Evolutionary conservation across 2,113 vertebrate genomes (phyloP).

Genomic region (Ammodytes dubius): DNA sequence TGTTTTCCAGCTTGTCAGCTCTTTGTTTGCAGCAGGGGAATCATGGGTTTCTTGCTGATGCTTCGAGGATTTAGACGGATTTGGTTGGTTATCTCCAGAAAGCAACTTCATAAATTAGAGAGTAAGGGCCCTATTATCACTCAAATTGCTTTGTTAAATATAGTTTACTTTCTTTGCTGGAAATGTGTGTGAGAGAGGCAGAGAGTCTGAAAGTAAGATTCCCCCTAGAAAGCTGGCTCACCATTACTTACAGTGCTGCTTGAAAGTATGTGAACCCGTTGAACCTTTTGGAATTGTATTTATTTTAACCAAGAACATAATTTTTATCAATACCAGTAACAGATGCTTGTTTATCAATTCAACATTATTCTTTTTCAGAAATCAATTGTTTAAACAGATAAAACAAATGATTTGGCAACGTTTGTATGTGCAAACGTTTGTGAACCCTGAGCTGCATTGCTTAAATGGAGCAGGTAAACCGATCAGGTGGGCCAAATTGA

Average conservation of each 20-base stretch:
- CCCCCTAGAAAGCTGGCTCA: conserved; percentile 58
- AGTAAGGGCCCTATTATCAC: conserved; percentile 57
- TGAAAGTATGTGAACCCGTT: too few species aligned
- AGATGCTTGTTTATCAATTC: too few species aligned
- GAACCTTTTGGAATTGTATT: too few species aligned
- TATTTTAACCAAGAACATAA: too few species aligned
- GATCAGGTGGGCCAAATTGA: too few species aligned
- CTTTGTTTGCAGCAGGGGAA: conserved; percentile 44
- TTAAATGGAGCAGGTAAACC: too few species aligned
- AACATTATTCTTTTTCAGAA: too few species aligned
- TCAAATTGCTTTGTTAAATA: conserved; percentile 59
- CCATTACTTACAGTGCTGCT: conserved; percentile 60
- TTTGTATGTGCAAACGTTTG: too few species aligned
- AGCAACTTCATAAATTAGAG: conserved; percentile 54
- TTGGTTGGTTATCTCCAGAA: conserved; percentile 49
- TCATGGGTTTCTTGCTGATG: conserved; percentile 57
- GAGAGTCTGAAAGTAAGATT: conserved; percentile 46
- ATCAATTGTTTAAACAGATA: too few species aligned
- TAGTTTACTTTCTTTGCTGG: conserved; percentile 23
- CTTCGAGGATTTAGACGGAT: conserved; percentile 47
- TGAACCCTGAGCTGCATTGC: too few species aligned
- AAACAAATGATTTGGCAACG: too few species aligned
- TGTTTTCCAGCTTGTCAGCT: conserved; percentile 64
- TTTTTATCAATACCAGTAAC: too few species aligned
- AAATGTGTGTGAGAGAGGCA: background rate